Percentiles rank a stretch among this genome's conserved stretches.
phyloP scores from a whole-genome alignment of 2,113 vertebrate species.

The Galeopterus variegatus region DNA sequence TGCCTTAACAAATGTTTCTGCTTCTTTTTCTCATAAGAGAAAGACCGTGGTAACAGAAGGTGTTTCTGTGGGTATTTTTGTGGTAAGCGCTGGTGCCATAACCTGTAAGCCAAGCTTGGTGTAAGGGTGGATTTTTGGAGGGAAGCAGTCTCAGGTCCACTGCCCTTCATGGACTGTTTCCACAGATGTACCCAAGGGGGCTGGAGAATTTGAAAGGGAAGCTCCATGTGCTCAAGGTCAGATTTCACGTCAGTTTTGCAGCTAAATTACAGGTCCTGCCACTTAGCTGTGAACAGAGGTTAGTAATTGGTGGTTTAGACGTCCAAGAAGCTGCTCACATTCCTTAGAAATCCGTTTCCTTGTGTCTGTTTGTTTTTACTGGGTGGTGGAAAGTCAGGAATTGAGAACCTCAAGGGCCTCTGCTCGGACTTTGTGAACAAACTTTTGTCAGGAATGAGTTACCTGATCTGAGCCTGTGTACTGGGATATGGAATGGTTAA shows the following conservation, averaged over 20 bases:
- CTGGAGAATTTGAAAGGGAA: conserved; percentile 39
- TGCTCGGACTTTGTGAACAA: conserved; percentile 73
- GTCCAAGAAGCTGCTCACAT: conserved; percentile 72
- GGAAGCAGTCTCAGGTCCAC: not conserved
- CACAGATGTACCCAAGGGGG: conserved; percentile 1
- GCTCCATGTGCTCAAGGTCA: conserved; percentile 15
- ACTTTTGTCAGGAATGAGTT: conserved; percentile 79
- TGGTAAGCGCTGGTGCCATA: fast-evolving
- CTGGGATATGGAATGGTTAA: not conserved
- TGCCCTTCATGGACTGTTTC: not conserved
- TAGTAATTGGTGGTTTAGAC: conserved; percentile 57
- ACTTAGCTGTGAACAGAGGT: not conserved
- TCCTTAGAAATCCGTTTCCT: conserved; percentile 76
- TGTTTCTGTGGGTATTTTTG: not conserved
- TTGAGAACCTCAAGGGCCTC: conserved; percentile 72
- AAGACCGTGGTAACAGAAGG: not conserved
- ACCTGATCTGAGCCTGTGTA: conserved; percentile 70
- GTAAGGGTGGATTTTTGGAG: not conserved
- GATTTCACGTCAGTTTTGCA: conserved; percentile 48
- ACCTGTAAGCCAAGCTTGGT: not conserved
- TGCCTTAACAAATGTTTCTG: not conserved
- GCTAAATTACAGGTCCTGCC: not conserved
- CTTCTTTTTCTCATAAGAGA: not conserved
- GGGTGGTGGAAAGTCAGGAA: conserved; percentile 70
- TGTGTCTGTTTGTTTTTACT: conserved; percentile 83